These are phyloP conservation scores for Mesorhabditis spiculigera DNA, from an alignment of 2,888 invertebrate genomes.

Conservation along the genomic window DNA sequence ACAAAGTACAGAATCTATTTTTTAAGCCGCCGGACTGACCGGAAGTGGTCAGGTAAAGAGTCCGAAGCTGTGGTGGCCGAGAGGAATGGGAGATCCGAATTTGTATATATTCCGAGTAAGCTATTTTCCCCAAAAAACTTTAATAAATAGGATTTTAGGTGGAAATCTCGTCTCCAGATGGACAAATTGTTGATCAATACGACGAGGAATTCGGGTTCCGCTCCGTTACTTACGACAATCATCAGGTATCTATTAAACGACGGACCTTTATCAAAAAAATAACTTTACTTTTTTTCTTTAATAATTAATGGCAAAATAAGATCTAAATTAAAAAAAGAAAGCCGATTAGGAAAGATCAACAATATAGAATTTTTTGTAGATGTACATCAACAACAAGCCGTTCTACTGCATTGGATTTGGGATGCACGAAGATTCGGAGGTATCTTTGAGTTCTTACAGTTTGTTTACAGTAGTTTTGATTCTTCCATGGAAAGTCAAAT, in stretches of 20 bases:
- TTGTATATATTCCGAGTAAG: conserved; percentile 77
- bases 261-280: too few species aligned
- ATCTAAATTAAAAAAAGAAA: too few species aligned
- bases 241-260: too few species aligned
- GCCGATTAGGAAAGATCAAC: too few species aligned
- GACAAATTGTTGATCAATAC: not conserved
- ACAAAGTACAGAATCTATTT: not conserved
- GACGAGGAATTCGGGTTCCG: conserved; percentile 2
- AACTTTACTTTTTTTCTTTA: too few species aligned
- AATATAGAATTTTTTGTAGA: too few species aligned
- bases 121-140: not conserved
- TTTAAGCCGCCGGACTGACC: not conserved
- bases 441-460: too few species aligned
- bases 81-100: conserved; percentile 64
- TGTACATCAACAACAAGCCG: conserved; percentile 74
- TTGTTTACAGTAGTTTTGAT: too few species aligned
- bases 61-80: conserved; percentile 62
- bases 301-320: too few species aligned
- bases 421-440: conserved; percentile 89
- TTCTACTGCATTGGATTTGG: conserved; percentile 90
- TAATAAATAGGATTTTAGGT: not conserved
- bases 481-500: too few species aligned
- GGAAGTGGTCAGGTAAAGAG: conserved; percentile 13
- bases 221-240: not conserved
- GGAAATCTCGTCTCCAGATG: not conserved